A percentile compares a stretch with the other conserved stretches of the same genome.
phyloP scores from a whole-genome alignment of 1,140 invertebrate genomes.

The Microplitis demolitor region DNA sequence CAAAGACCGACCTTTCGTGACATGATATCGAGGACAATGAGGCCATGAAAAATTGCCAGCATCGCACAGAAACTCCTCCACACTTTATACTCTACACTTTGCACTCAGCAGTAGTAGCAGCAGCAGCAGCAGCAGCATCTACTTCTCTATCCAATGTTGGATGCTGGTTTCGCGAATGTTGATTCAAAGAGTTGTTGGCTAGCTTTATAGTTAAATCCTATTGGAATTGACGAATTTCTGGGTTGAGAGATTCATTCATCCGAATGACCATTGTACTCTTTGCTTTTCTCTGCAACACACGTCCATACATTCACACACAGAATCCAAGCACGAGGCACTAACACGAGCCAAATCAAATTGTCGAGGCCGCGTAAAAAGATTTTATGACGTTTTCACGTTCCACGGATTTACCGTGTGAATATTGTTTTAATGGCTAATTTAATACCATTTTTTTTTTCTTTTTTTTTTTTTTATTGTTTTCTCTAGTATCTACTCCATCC shows the following conservation, averaged over 20 bases:
- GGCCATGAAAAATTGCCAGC: constrained; percentile 46
- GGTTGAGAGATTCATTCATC: constrained; percentile 11
- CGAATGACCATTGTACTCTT: constrained; percentile 20
- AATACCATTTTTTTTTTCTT: not conserved
- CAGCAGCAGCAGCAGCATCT: constrained; percentile 2
- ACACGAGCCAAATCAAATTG: not conserved
- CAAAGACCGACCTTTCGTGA: constrained; percentile 43
- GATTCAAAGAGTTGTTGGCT: not conserved
- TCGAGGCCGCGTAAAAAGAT: not conserved
- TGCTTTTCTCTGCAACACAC: not conserved
- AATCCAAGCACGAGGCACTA: not conserved
- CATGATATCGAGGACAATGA: constrained; percentile 45
- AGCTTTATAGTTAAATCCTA: not conserved
- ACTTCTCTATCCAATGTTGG: constrained; percentile 12
- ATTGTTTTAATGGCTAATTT: constrained; percentile 1
- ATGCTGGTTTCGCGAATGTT: not conserved
- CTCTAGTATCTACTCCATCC: not conserved
- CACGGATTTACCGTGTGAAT: not conserved
- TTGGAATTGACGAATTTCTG: constrained; percentile 7
- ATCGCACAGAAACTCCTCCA: constrained; percentile 27
- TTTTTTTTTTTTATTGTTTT: not conserved
- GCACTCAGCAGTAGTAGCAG: not conserved
- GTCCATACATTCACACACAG: too few species aligned
- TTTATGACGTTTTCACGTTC: constrained; percentile 8
- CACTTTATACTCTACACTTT: constrained; percentile 6